Evolutionary conservation across 2,888 invertebrate genomes (phyloP).

Genomic region (Idaea aversata): DNA sequence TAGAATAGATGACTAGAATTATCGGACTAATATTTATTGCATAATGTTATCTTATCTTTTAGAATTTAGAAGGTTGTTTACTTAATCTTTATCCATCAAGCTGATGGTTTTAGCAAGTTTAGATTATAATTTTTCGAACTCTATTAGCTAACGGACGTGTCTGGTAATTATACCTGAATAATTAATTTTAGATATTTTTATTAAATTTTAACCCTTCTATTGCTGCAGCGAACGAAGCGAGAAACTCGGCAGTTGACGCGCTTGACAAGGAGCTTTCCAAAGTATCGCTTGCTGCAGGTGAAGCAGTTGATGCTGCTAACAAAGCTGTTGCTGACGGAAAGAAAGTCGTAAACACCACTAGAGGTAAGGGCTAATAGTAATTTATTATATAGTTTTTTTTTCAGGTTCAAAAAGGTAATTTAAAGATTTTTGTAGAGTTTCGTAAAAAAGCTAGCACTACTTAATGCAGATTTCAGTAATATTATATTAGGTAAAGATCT

Average conservation of each 20-base stretch:
- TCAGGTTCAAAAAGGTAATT: neutral
- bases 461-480: neutral
- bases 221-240: slow-evolving; percentile 59
- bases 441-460: no score
- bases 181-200: neutral
- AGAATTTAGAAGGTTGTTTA: neutral
- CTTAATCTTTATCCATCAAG: neutral
- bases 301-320: slow-evolving; percentile 67
- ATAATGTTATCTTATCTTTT: neutral
- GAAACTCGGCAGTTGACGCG: slow-evolving; percentile 75
- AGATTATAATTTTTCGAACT: neutral
- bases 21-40: neutral
- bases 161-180: neutral
- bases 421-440: neutral
- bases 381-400: neutral
- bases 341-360: slow-evolving; percentile 71
- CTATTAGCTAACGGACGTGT: neutral
- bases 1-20: neutral
- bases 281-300: slow-evolving; percentile 71
- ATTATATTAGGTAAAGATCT: neutral
- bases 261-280: slow-evolving; percentile 76
- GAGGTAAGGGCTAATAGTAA: slow-evolving; percentile 48
- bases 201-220: neutral
- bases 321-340: slow-evolving; percentile 73
- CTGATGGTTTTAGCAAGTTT: neutral